A percentile compares a stretch with the other conserved stretches of the same genome.
These are phyloP conservation scores for Rutpela maculata DNA, from an alignment of 2,888 invertebrate species.

Conservation along the genomic window DNA sequence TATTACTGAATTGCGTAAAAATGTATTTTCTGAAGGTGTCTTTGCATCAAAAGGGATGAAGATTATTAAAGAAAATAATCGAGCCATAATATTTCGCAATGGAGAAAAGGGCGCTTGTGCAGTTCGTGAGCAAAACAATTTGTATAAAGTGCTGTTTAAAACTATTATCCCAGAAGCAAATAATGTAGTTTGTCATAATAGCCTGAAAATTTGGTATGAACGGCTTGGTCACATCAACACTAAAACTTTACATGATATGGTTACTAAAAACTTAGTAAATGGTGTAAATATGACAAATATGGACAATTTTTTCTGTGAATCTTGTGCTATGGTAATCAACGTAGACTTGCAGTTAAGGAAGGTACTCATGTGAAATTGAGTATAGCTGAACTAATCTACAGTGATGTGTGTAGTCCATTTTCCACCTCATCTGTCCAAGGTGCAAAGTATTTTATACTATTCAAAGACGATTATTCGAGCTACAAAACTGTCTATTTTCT, in stretches of 20 bases:
- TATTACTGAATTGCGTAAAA: too few species aligned
- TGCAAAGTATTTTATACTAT: constrained; percentile 46
- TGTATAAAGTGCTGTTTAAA: background rate
- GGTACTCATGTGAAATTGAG: constrained; percentile 17
- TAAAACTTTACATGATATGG: background rate
- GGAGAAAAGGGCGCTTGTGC: background rate
- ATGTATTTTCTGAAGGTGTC: too few species aligned
- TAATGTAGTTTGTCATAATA: background rate
- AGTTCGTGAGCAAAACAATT: background rate
- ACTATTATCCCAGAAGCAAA: background rate
- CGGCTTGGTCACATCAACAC: background rate
- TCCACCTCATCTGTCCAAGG: constrained; percentile 35
- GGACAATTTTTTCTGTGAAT: constrained; percentile 51
- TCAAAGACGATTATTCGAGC: constrained; percentile 51
- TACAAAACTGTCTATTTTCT: constrained; percentile 48
- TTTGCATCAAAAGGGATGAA: too few species aligned
- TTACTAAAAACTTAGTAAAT: background rate
- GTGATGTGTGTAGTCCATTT: constrained; percentile 50
- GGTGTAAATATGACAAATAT: constrained; percentile 10
- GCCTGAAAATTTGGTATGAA: background rate
- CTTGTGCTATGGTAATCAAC: constrained; percentile 51
- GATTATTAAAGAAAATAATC: too few species aligned
- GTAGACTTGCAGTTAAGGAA: constrained; percentile 34
- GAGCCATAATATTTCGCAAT: background rate
- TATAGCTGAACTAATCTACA: constrained; percentile 45